phyloP scores from a whole-genome alignment of 2,113 vertebrate species.

The Spheniscus mendiculus region DNA sequence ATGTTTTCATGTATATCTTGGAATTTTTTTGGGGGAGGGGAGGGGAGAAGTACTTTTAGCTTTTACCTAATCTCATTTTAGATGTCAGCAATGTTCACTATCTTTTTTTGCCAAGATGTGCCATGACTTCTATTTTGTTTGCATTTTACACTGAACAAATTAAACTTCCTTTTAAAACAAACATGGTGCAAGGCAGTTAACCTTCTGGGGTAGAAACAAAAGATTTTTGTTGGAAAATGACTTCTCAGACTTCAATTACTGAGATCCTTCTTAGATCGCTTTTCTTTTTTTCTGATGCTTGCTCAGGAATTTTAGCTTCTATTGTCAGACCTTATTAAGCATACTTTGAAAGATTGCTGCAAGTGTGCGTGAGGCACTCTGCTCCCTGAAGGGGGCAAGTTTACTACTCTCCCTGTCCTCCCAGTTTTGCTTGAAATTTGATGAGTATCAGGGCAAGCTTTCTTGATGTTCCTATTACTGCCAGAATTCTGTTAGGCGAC shows the following conservation, averaged over 20 bases:
- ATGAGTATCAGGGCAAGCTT: neutral
- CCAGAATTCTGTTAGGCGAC: neutral
- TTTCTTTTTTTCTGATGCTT: neutral
- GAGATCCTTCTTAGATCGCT: neutral
- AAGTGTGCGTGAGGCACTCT: neutral
- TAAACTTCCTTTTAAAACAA: neutral
- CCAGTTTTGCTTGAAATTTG: neutral
- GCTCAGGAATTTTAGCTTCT: neutral
- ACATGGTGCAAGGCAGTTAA: neutral
- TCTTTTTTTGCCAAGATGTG: neutral
- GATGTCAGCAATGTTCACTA: neutral
- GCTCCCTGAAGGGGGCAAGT: neutral
- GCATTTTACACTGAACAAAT: neutral
- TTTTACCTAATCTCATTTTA: neutral
- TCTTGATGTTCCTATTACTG: neutral
- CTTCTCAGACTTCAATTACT: neutral
- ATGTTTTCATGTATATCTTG: neutral
- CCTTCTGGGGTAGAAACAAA: neutral
- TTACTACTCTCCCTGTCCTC: neutral
- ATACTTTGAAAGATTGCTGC: neutral
- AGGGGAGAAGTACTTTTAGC: neutral
- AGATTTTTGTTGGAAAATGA: neutral
- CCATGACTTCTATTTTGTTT: neutral
- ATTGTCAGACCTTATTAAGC: neutral
- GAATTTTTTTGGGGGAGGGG: neutral